Percentiles rank a stretch among this genome's conserved stretches.
Evolutionary conservation across 2,113 vertebrate species (phyloP).

Genomic region (Raja brachyura): DNA sequence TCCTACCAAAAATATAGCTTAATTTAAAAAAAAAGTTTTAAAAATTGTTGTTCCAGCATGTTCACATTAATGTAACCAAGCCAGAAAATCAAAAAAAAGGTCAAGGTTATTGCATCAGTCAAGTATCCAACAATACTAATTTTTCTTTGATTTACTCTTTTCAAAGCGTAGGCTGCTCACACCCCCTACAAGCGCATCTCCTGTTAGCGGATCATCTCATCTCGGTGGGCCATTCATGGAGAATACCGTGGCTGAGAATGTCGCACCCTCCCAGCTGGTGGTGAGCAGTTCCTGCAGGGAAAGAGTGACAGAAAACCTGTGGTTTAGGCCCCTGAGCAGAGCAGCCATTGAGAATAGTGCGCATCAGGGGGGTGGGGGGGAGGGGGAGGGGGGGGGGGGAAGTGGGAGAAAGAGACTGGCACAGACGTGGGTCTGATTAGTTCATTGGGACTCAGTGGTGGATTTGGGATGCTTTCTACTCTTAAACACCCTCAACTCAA

Average conservation of each 20-base stretch:
- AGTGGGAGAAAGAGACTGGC: background rate
- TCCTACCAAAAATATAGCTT: background rate
- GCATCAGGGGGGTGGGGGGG: background rate
- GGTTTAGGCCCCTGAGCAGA: slow-evolving; percentile 34
- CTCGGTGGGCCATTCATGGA: slow-evolving; percentile 29
- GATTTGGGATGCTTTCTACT: background rate
- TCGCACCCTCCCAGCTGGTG: slow-evolving; percentile 35
- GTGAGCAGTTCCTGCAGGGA: slow-evolving; percentile 36
- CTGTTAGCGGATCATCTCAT: slow-evolving; percentile 33
- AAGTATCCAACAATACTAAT: slow-evolving; percentile 30
- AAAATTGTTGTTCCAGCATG: background rate
- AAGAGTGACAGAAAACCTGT: slow-evolving; percentile 36
- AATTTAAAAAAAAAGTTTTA: background rate
- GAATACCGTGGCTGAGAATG: slow-evolving; percentile 35
- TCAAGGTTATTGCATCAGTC: slow-evolving; percentile 27
- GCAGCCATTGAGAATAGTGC: slow-evolving; percentile 27
- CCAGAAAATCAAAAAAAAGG: background rate
- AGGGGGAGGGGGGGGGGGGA: background rate
- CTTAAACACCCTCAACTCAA: background rate
- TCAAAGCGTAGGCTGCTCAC: slow-evolving; percentile 33
- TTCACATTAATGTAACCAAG: slow-evolving; percentile 26
- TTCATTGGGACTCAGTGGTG: background rate
- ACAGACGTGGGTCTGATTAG: slow-evolving; percentile 14
- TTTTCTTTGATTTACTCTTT: slow-evolving; percentile 37
- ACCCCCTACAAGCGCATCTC: slow-evolving; percentile 34